Evolutionary conservation across 2,797 vertebrate genomes (phyloP), one percentile per base, ranked within the genome.

Genomic region (Malurus splendens): DNA sequence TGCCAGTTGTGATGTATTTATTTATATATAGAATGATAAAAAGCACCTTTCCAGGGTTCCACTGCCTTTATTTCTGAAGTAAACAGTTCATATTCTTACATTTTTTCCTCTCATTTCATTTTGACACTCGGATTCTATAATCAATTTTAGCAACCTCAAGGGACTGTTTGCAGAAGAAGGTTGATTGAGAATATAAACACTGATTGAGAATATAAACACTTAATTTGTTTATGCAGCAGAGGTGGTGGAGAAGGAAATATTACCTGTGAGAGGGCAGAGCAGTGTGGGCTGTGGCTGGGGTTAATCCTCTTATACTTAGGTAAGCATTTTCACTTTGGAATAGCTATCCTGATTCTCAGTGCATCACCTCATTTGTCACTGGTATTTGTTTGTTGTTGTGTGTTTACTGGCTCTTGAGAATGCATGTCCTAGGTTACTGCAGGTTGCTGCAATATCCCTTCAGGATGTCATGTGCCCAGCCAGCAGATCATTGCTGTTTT

Each of bases 141-240:
- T 92, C 75, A 86, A 4, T 82, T 91, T 82, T 33, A 71, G 28
- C 33, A 73, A 55, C 62, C 72, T 59, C 83, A 52, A 18, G 86
- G 75, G 81, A 61, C 70, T 82, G 15, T 82, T 90, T 93, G 57
- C 65, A 75, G 87, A 62, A 87, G 82, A 70, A 45, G 55, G 28
- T 78, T 85, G 82, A 78, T 17, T 82, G 65, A 48, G 82, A 68
- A 22, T 78, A 82, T 71, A 82, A 93, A 59, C 62, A 71, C 54
- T 50, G 82, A 78, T 17, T 82, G 65, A 48, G 82, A 68, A 22
- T 78, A 82, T 71, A 82, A 93, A 59, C 62, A 71, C 54, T 50
- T 82, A 28, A 64, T 51, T 89, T 90, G 51, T 91, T 94, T 93
- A 85, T 71, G 52, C 73, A 86, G 57, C 51, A 61, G 48, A 47